Evolutionary conservation across 2,113 vertebrate genomes (phyloP).

Genomic region (Cyanoliseus patagonus): DNA sequence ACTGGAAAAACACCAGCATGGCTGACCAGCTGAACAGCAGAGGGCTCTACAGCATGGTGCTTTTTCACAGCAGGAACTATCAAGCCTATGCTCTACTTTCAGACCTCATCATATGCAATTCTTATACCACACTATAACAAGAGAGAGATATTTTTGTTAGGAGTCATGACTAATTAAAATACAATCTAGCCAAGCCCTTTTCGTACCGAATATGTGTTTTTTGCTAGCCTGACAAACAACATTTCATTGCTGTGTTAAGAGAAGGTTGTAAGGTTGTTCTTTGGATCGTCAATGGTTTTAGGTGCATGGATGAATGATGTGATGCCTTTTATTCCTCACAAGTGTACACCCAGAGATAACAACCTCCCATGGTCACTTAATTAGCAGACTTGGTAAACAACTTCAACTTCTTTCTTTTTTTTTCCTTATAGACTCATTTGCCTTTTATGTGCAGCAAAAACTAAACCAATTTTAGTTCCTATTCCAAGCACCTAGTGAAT

Average conservation of each 20-base stretch:
- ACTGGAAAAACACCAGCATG: not conserved
- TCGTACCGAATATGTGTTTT: not conserved
- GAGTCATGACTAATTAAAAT: not conserved
- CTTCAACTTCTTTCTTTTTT: not conserved
- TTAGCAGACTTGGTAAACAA: not conserved
- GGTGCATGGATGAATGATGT: not conserved
- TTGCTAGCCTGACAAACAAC: not conserved
- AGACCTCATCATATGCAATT: not conserved
- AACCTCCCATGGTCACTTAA: not conserved
- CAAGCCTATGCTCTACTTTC: not conserved
- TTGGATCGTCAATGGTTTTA: not conserved
- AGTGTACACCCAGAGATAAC: not conserved
- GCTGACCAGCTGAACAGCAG: not conserved
- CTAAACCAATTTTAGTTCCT: not conserved
- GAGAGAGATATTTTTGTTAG: not conserved
- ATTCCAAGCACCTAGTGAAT: not conserved
- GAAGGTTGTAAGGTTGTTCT: not conserved
- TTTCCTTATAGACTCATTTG: not conserved
- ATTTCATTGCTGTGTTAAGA: not conserved
- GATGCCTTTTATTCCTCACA: not conserved
- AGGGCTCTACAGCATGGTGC: not conserved
- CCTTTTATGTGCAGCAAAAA: not conserved
- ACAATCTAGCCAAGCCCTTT: not conserved
- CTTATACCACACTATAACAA: rapidly evolving
- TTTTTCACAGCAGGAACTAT: not conserved